phyloP scores from a whole-genome alignment of 2,888 invertebrate genomes.

The Erebia ligea region DNA sequence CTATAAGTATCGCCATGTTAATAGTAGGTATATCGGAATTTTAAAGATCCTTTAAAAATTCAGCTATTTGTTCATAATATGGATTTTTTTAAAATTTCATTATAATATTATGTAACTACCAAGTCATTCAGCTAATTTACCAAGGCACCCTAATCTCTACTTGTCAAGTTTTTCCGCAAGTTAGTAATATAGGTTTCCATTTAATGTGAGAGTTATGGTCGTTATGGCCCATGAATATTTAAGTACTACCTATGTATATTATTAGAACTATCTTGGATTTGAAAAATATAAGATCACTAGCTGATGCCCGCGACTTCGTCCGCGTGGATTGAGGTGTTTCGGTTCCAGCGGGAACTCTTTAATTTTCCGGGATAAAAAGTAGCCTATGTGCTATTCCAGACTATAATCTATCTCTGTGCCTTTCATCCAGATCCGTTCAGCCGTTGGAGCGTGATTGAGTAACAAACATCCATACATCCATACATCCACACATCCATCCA shows the following conservation, averaged over 20 bases:
- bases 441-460: too few relatives aligned
- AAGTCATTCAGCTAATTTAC: background rate
- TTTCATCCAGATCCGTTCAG: too few relatives aligned
- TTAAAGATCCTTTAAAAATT: background rate
- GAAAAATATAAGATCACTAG: background rate
- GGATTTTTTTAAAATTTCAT: too few relatives aligned
- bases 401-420: too few relatives aligned
- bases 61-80: background rate
- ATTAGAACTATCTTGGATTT: background rate
- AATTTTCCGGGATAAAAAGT: too few relatives aligned
- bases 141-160: background rate
- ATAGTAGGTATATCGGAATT: background rate
- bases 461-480: too few relatives aligned
- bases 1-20: constrained; percentile 3
- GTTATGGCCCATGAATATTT: constrained; percentile 1
- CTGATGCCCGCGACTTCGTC: too few relatives aligned
- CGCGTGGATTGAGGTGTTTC: too few relatives aligned
- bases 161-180: background rate
- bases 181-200: background rate
- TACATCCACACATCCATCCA: too few relatives aligned
- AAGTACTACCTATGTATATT: background rate
- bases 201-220: background rate
- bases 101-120: too few relatives aligned
- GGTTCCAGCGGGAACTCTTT: too few relatives aligned
- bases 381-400: too few relatives aligned